Percentiles rank a stretch among this genome's conserved stretches.
phyloP scores from a whole-genome alignment of 2,888 invertebrate species.

The Agrotis ipsilon region DNA sequence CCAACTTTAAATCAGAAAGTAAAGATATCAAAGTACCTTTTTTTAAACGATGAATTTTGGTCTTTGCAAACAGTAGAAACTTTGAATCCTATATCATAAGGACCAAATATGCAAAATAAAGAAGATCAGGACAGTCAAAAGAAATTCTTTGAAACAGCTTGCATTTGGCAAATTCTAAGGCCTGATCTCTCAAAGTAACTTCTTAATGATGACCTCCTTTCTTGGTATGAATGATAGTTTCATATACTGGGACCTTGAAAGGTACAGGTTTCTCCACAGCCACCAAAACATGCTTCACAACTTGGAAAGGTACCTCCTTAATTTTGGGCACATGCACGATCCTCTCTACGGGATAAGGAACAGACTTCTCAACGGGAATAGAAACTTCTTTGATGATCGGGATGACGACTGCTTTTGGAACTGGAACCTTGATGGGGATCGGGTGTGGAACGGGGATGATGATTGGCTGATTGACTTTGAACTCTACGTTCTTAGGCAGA shows the following conservation, averaged over 20 bases:
- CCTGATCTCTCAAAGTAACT: neutral
- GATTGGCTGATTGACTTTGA: conserved; percentile 90
- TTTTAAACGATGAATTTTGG: neutral
- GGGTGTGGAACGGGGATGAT: conserved; percentile 92
- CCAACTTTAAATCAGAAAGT: too few species aligned
- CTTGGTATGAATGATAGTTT: conserved; percentile 93
- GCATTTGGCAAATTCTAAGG: neutral
- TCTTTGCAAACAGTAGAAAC: neutral
- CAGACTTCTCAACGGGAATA: conserved; percentile 93
- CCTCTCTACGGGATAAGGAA: conserved; percentile 93
- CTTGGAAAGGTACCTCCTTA: conserved; percentile 93
- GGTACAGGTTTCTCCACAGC: conserved; percentile 93
- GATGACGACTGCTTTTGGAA: conserved; percentile 93
- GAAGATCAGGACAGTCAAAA: neutral
- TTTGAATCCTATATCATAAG: neutral
- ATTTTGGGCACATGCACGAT: conserved; percentile 92
- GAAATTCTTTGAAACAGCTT: neutral
- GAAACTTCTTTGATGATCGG: conserved; percentile 93
- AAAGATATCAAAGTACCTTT: neutral
- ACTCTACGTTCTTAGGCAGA: conserved; percentile 91
- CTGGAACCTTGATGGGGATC: conserved; percentile 93
- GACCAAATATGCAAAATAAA: neutral
- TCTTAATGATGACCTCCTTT: conserved; percentile 89
- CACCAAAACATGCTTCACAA: conserved; percentile 93
- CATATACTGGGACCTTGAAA: conserved; percentile 93